A percentile compares a stretch with the other conserved stretches of the same genome.
phyloP scores from a whole-genome alignment of 2,797 vertebrate genomes.

The Muraenolepis orangiensis region DNA sequence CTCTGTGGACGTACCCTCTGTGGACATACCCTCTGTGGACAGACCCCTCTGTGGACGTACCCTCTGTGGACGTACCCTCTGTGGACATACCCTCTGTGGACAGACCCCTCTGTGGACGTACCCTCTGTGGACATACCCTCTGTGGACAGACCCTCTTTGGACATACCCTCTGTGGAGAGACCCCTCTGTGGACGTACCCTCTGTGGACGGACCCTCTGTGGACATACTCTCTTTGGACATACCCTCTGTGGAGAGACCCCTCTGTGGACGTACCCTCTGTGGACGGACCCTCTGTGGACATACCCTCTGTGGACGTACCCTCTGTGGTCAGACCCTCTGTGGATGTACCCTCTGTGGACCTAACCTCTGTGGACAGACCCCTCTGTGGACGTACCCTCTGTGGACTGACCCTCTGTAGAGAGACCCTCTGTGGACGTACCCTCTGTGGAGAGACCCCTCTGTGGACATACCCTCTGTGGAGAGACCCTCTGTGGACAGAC shows the following conservation, averaged over 20 bases:
- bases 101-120: conserved; percentile 16
- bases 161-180: too few relatives aligned
- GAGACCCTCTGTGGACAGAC: conserved; percentile 13
- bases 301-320: conserved; percentile 14
- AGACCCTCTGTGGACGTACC: conserved; percentile 15
- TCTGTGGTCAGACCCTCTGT: too few relatives aligned
- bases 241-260: too few relatives aligned
- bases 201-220: too few relatives aligned
- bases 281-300: too few relatives aligned
- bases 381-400: conserved; percentile 16
- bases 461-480: conserved; percentile 20
- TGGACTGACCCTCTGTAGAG: too few relatives aligned
- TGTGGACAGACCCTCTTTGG: neutral
- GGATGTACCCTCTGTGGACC: conserved; percentile 23
- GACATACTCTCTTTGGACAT: conserved; percentile 25
- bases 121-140: conserved; percentile 16
- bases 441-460: too few relatives aligned
- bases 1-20: too few relatives aligned
- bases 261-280: conserved; percentile 17
- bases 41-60: conserved; percentile 14
- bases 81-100: conserved; percentile 20
- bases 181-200: conserved; percentile 14
- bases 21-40: conserved; percentile 21
- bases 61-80: too few relatives aligned
- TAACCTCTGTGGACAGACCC: too few relatives aligned